Evolutionary conservation across 2,113 vertebrate species (phyloP).

Genomic region (Poeciliopsis prolifica): DNA sequence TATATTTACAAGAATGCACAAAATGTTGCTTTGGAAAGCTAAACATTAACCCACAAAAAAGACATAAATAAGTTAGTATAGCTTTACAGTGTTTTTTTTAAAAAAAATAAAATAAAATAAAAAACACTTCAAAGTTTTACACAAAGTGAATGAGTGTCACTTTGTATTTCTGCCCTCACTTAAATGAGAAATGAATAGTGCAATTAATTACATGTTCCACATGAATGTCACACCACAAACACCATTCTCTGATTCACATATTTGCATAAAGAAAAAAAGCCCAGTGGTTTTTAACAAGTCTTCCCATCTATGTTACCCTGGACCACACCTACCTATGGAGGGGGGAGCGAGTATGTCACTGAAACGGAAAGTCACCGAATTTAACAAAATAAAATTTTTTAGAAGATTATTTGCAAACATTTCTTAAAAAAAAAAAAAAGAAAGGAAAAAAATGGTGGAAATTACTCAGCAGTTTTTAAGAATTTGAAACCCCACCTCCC

Average conservation of each 20-base stretch:
- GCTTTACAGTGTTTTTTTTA: conserved; percentile 98
- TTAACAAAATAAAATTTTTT: conserved; percentile 54
- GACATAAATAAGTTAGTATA: conserved; percentile 99
- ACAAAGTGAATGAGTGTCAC: conserved; percentile 83
- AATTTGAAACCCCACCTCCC: conserved; percentile 1
- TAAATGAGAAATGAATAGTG: conserved; percentile 70
- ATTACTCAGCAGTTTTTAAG: conserved; percentile 68
- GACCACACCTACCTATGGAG: conserved; percentile 29
- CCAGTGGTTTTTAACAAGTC: conserved; percentile 65
- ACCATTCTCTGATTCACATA: conserved; percentile 74
- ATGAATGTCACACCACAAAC: conserved; percentile 74
- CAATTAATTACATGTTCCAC: conserved; percentile 80
- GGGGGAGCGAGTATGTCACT: conserved; percentile 25
- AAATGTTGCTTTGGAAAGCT: conserved; percentile 90
- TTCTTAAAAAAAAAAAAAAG: background rate
- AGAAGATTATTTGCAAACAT: conserved; percentile 63
- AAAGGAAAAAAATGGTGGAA: conserved; percentile 60
- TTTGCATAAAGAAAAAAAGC: conserved; percentile 68
- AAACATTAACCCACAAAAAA: conserved; percentile 81
- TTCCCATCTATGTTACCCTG: conserved; percentile 49
- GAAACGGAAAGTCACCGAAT: conserved; percentile 34
- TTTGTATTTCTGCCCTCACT: conserved; percentile 59
- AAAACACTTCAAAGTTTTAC: conserved; percentile 87
- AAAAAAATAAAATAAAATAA: conserved; percentile 68
- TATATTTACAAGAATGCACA: conserved; percentile 89